Percentiles rank a stretch among this genome's conserved stretches.
Evolutionary conservation across 2,797 vertebrate genomes (phyloP).

Genomic region (Delichon dasypus): DNA sequence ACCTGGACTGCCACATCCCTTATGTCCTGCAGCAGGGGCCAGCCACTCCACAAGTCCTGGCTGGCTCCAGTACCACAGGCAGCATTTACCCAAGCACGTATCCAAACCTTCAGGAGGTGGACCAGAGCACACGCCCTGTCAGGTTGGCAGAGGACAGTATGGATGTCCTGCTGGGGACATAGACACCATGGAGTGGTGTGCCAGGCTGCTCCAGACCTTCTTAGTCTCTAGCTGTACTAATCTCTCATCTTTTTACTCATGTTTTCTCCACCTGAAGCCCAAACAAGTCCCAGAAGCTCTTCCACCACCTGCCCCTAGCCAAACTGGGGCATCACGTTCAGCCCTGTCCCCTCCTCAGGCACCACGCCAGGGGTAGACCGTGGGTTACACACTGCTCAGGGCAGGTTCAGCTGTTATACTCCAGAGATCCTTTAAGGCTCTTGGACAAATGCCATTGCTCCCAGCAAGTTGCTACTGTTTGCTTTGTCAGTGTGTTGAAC

Average conservation of each 20-base stretch:
- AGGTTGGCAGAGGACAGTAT: not conserved
- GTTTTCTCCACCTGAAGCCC: not conserved
- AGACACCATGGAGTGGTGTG: not conserved
- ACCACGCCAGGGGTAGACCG: fast-evolving
- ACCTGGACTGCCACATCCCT: not conserved
- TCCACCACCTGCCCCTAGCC: not conserved
- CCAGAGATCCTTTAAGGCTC: not conserved
- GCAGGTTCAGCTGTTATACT: not conserved
- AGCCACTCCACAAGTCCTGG: not conserved
- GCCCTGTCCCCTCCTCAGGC: not conserved
- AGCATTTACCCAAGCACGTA: not conserved
- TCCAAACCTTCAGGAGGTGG: not conserved
- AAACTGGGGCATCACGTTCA: not conserved
- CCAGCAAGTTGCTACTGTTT: not conserved
- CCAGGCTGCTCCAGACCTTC: not conserved
- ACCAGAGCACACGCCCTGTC: not conserved
- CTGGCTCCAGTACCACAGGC: not conserved
- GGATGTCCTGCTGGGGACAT: not conserved
- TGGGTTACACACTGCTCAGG: not conserved
- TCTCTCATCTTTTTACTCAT: not conserved
- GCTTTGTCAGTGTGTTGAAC: not conserved
- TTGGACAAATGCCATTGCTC: constrained; percentile 15
- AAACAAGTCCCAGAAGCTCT: not conserved
- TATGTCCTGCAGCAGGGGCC: not conserved
- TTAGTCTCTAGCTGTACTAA: not conserved